Evolutionary conservation across 2,113 vertebrate species (phyloP).

Genomic region (Neolamprologus hecqui): DNA sequence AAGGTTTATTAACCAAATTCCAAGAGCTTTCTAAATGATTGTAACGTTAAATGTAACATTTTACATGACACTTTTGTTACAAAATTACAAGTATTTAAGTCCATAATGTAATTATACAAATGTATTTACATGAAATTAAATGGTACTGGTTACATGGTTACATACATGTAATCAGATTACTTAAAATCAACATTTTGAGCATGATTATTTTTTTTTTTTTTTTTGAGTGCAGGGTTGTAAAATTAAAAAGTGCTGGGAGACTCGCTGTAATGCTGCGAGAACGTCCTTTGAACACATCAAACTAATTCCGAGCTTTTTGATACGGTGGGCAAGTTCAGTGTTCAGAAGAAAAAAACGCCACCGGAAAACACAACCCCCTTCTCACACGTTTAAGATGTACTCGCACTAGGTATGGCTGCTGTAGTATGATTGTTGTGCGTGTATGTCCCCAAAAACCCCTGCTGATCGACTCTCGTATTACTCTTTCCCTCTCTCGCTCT

Average conservation of each 20-base stretch:
- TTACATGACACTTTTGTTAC: background rate
- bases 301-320: background rate
- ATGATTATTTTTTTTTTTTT: background rate
- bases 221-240: background rate
- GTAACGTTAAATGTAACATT: background rate
- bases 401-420: background rate
- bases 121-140: background rate
- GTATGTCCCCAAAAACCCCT: background rate
- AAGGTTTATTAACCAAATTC: background rate
- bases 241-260: background rate
- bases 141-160: background rate
- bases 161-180: background rate
- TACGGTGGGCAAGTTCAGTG: background rate
- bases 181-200: background rate
- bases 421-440: background rate
- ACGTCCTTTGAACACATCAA: background rate
- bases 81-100: background rate
- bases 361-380: background rate
- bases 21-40: background rate
- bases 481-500: background rate
- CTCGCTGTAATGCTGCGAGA: background rate
- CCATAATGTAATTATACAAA: background rate
- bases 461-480: background rate
- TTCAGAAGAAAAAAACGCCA: background rate
- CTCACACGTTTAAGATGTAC: background rate